Conservation (phyloP, 2,113 vertebrate species). For the Zapornia atra region DNA sequence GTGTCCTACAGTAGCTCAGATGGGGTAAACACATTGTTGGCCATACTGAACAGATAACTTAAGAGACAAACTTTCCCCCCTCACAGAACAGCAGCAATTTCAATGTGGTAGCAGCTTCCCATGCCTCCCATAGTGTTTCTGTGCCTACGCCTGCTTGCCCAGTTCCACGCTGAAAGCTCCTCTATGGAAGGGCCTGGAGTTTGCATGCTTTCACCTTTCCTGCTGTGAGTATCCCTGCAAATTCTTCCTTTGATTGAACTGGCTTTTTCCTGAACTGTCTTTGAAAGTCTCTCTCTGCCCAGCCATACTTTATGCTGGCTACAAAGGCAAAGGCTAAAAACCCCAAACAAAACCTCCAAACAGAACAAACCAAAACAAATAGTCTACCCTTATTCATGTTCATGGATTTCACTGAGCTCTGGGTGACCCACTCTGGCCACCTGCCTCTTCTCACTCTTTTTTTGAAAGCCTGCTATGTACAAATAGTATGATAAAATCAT, state of each 20-base stretch:
- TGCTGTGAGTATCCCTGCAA: background rate
- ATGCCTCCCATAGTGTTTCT: background rate
- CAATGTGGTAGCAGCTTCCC: background rate
- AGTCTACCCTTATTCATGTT: background rate
- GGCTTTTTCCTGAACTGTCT: background rate
- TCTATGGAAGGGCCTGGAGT: background rate
- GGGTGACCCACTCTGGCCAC: background rate
- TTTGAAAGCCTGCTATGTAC: background rate
- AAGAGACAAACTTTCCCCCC: background rate
- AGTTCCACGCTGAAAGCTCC: background rate
- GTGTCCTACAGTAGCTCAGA: background rate
- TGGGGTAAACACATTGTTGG: background rate
- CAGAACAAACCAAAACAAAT: too few species aligned
- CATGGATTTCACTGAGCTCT: background rate
- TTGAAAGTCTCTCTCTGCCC: background rate
- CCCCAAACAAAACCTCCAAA: too few species aligned
- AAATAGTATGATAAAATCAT: background rate
- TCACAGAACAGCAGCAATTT: background rate
- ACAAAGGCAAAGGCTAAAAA: background rate
- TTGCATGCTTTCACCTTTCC: background rate
- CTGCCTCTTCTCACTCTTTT: background rate
- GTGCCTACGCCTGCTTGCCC: background rate
- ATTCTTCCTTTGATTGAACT: background rate
- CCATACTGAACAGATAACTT: background rate
- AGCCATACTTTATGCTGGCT: background rate